Conservation (phyloP, 2,888 invertebrate species). For the Chrysolina americana region DNA sequence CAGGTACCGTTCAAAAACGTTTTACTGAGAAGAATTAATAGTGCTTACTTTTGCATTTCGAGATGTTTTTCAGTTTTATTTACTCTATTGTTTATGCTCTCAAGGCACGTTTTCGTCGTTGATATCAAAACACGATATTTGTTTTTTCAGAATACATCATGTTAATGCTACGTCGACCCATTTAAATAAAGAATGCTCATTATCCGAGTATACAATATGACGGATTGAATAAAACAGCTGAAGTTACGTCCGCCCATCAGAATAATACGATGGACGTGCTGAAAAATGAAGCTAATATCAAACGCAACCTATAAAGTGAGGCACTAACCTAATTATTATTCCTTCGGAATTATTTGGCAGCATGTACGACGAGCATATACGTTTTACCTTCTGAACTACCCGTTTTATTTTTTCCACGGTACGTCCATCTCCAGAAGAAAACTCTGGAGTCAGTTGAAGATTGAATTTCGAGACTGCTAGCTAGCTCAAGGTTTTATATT, state of each 20-base stretch:
- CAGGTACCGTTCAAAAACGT: slow-evolving; percentile 3
- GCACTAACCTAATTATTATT: background rate
- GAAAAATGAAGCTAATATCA: background rate
- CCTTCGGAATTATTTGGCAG: too few relatives aligned
- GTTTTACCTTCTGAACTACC: too few relatives aligned
- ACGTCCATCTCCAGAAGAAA: too few relatives aligned
- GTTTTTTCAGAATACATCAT: slow-evolving; percentile 24
- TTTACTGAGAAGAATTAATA: background rate
- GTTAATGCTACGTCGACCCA: slow-evolving; percentile 26
- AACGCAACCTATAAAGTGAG: background rate
- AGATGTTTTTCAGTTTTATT: slow-evolving; percentile 14
- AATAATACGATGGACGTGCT: background rate
- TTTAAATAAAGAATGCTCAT: slow-evolving; percentile 29
- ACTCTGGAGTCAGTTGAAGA: too few relatives aligned
- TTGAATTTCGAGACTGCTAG: too few relatives aligned
- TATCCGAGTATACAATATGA: slow-evolving; percentile 4
- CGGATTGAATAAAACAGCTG: slow-evolving; percentile 8
- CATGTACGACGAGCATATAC: too few relatives aligned
- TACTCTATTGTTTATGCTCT: slow-evolving; percentile 19
- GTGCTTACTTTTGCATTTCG: background rate
- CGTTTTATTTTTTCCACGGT: too few relatives aligned
- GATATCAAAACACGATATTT: slow-evolving; percentile 6
- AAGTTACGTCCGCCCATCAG: background rate
- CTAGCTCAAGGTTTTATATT: too few relatives aligned
- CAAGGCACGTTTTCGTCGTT: slow-evolving; percentile 10